Conservation (phyloP, 2,113 vertebrate genomes). For the Sitta europaea region DNA sequence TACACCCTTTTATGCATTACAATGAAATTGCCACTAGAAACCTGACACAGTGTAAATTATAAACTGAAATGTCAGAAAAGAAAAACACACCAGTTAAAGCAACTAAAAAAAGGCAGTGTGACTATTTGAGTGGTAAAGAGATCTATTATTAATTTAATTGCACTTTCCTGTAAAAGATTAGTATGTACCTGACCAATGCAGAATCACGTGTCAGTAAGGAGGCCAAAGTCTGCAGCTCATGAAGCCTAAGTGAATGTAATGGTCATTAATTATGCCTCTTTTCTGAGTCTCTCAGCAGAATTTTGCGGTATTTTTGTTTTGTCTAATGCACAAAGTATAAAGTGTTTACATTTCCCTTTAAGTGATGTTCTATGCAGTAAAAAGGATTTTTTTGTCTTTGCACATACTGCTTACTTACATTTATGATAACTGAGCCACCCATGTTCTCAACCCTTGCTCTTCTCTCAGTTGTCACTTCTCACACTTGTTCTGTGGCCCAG, state of each 20-base stretch:
- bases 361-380: neutral
- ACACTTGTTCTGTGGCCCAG: neutral
- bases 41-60: neutral
- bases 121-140: neutral
- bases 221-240: neutral
- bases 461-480: neutral
- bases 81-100: neutral
- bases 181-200: neutral
- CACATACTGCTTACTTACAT: neutral
- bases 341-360: neutral
- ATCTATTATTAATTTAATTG: neutral
- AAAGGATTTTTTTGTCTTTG: neutral
- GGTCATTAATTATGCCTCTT: neutral
- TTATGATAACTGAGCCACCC: neutral
- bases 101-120: neutral
- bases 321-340: neutral
- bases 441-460: neutral
- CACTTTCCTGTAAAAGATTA: neutral
- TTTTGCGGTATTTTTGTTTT: constrained; percentile 21
- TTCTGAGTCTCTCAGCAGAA: neutral
- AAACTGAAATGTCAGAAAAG: neutral
- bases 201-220: neutral
- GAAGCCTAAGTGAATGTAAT: neutral
- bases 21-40: neutral
- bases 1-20: neutral